Evolutionary conservation across 2,797 vertebrate species (phyloP).

Genomic region (Scolopax rusticola): DNA sequence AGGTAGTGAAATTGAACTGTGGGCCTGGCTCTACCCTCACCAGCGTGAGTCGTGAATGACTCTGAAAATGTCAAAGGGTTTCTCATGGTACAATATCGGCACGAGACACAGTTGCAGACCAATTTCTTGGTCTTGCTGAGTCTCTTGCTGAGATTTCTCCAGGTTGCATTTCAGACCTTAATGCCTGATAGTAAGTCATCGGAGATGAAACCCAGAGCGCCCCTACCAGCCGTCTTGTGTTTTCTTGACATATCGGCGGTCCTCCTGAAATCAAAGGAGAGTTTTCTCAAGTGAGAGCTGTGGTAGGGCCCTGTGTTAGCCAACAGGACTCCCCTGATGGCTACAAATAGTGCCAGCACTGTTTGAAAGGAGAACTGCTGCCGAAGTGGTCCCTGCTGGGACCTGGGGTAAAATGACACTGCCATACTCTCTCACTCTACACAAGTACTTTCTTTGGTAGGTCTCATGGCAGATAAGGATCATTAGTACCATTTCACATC

Average conservation of each 20-base stretch:
- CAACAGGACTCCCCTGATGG: background rate
- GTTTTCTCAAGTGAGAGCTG: background rate
- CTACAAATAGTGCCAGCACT: background rate
- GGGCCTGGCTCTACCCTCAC: background rate
- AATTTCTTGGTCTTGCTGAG: background rate
- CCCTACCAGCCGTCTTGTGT: background rate
- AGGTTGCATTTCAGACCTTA: background rate
- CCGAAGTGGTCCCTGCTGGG: background rate
- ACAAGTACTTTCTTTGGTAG: background rate
- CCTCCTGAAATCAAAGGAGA: background rate
- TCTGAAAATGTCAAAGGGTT: background rate
- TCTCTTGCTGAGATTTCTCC: background rate
- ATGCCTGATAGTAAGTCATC: background rate
- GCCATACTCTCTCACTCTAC: background rate
- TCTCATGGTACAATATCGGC: rapidly evolving
- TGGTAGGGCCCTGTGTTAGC: background rate
- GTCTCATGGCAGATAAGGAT: background rate
- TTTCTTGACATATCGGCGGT: background rate
- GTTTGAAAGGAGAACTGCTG: background rate
- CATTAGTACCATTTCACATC: background rate
- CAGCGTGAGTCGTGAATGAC: background rate
- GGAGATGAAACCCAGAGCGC: rapidly evolving
- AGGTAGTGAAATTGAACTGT: conserved; percentile 41
- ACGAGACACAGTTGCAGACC: background rate
- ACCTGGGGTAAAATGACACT: background rate